Evolutionary conservation across 2,888 invertebrate species (phyloP), one percentile per base, ranked within the genome.

Genomic region (Drosophila borborema): DNA sequence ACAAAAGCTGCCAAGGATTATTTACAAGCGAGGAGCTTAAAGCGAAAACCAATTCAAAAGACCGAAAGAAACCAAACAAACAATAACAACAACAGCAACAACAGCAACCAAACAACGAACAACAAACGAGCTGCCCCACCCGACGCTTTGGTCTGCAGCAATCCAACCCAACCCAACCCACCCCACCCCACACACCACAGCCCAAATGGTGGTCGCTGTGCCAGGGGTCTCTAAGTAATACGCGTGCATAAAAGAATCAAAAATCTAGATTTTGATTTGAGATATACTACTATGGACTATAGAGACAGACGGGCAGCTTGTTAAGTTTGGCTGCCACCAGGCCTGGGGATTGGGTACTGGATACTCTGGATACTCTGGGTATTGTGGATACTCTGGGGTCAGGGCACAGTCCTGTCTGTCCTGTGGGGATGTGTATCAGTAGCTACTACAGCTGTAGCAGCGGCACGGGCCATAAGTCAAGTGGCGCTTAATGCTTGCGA

Each of bases 251-350:
- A 87, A 82, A 72, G 83, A 87, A 86, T 86, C 86, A 80, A 88
- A 85, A 88, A 85, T 85, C 88, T 81, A 75, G 85, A 85, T 85
- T 85, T 85, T 85, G 86, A 85, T 86, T 85, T 88, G 64, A 85
- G 88, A 85, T 87, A 85, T 38, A 54, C 54, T 38, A 54, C 85
- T 67, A 71, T 64, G 70, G 78, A 71, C 63, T 63, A 72, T 62
- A 49, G 68, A 65, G 61, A 36, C 54, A 54, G 54, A 56, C 71
- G 54, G 70, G 68, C 71, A 74, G 80, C 67, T 64, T 62, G 54
- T 61, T 71, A 53, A 45, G 64, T 59, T 72, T 43, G 40, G 46
- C 45, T 45, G 45, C n/a, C n/a, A n/a, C 45, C 20, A 45, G 20
- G 20, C 46, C 40, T 40, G 40, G 46, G 12, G 45, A 34, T 9